Base-by-base conservation (phyloP, 2,888 invertebrate species). In the Mythimna ferrago region DNA sequence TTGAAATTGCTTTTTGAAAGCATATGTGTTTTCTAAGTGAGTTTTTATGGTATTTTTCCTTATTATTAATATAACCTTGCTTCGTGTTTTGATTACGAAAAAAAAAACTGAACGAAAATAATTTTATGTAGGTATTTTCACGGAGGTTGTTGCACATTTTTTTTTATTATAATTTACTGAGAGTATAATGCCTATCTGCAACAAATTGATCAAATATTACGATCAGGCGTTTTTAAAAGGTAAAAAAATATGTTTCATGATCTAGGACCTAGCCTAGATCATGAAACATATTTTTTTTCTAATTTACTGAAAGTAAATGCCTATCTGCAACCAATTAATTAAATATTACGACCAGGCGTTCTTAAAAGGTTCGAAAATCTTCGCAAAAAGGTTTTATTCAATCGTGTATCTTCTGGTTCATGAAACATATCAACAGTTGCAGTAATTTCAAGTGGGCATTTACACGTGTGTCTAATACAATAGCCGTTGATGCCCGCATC, bases 1-100 rank as follows among this genome's bases (percentile, higher is more conserved):
- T 64, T 63, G 35, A 48, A 61, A 68, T 63, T 38, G 65, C 54
- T 62, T 66, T 78, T 58, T 56, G 16, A 73, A 62, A 68, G 68
- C 84, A 53, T 84, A 76, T 81, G 74, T 71, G 73, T 60, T 60
- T 60, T 58, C 38, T 41, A 57, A 84, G 84, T 86, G 64, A 86
- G 84, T 51, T 66, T 32, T 56, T 58, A 21, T 61, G 51, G 1
- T 60, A 21, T 6, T 53, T 53, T 48, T 51, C 35, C 32, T 44
- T 32, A 44, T 44, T 48, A 38, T 58, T 54, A 1, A 19, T 53
- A 6, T 53, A 56, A 51, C 14, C 14, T 14, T 57, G 38, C 16
- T 32, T 19, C n/a, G 19, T 69, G 9, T 32, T 16, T 60, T 10
- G n/a, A 41, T 54, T 5, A 6, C 11, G 19, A 7, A 44, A 11